Evolutionary conservation across 2,888 invertebrate species (phyloP).

Genomic region (Pyrrhosoma nymphula): DNA sequence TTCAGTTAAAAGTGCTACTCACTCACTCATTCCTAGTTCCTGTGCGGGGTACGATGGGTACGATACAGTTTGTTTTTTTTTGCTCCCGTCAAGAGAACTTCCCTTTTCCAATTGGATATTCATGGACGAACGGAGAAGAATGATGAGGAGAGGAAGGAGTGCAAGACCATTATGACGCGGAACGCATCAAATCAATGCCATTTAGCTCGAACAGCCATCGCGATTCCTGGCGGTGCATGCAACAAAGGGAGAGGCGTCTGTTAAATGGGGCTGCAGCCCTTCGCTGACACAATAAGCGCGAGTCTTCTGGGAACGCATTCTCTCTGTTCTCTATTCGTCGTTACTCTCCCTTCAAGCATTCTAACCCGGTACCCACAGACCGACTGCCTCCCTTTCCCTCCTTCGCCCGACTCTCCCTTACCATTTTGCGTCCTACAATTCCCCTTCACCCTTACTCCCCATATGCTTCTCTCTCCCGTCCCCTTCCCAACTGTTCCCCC

Average conservation of each 20-base stretch:
- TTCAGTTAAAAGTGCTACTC: not conserved
- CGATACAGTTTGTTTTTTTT: not conserved
- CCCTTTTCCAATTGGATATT: not conserved
- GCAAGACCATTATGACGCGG: not conserved
- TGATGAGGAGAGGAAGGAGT: not conserved
- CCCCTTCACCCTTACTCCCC: not conserved
- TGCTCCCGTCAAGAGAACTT: not conserved
- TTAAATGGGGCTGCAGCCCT: not conserved
- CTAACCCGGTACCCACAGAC: not conserved
- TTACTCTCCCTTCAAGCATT: not conserved
- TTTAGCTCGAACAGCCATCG: constrained; percentile 11
- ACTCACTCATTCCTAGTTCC: not conserved
- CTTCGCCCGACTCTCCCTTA: not conserved
- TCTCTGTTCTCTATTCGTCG: not conserved
- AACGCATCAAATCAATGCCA: constrained; percentile 20
- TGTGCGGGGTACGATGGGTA: not conserved
- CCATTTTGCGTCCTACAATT: not conserved
- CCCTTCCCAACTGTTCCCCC: no score
- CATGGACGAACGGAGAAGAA: not conserved
- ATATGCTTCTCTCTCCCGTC: no score
- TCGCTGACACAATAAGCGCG: not conserved
- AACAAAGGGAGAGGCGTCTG: not conserved
- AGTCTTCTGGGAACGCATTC: not conserved
- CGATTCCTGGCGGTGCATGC: not conserved
- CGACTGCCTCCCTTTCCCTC: not conserved